Evolutionary conservation across 2,113 vertebrate species (phyloP), one percentile per base, ranked within the genome.

Genomic region (Phylloscopus trochilus): DNA sequence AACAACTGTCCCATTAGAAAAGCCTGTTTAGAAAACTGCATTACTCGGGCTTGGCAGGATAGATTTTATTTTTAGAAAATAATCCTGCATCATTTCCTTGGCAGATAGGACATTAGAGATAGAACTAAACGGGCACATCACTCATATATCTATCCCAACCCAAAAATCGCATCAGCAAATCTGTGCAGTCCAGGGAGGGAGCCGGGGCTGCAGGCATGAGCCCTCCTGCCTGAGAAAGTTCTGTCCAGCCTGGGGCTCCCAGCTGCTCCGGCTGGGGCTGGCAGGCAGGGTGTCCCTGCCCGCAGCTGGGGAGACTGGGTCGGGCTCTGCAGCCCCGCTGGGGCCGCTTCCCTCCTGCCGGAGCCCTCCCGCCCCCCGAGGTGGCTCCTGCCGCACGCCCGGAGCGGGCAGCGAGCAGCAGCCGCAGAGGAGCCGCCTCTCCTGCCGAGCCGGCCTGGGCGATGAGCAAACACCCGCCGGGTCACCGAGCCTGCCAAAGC

Each of bases 131-230:
- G 16, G 47, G 53, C 66, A 43, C 84, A 60, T 33, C 33, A 56
- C 73, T 56, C 39, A 3, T 1, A 0, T 30, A 10, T 76, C 67
- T 49, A 15, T 33, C 27, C 47, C 63, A 24, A 5, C 5, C 27
- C 49, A 47, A 80, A 68, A 35, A 44, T 22, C 10, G 5, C 35
- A 31, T 13, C 4, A 1, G 53, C 39, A 43, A 12, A 27, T 23
- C 44, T 18, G 13, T 0, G 1, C 2, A 1, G 43, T 1, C 8
- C 1, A 0, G n/a, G n/a, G 31, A 46, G 67, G 56, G 11, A 58
- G 66, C 49, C 7, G 0, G 4, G 62, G 58, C 58, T 83, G 67
- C 47, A 49, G 43, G 11, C 14, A 11, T 0, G 2, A 7, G 3
- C 39, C 44, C 75, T 35, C 21, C 56, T 22, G 69, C 15, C 30